Evolutionary conservation across 2,888 invertebrate species (phyloP).

Genomic region (Abscondita cerata): DNA sequence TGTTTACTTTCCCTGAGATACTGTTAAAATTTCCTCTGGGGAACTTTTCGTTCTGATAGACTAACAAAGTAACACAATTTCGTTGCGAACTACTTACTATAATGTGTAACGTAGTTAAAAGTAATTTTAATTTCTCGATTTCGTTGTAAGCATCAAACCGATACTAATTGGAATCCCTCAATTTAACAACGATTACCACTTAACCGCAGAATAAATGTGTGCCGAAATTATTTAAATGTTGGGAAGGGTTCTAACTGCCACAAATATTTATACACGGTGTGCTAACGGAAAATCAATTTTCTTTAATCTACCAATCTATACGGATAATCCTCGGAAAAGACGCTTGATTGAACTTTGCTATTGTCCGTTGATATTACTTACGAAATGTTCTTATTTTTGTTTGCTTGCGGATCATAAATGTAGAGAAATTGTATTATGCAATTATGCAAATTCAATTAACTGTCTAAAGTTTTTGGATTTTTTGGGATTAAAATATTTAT

Average conservation of each 20-base stretch:
- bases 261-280: constrained; percentile 27
- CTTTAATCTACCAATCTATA: constrained; percentile 43
- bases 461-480: no score
- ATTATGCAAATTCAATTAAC: no score
- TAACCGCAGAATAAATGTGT: not conserved
- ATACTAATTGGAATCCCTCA: constrained; percentile 7
- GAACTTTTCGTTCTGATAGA: constrained; percentile 31
- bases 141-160: not conserved
- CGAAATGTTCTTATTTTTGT: no score
- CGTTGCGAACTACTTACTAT: constrained; percentile 23
- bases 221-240: not conserved
- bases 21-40: constrained; percentile 28
- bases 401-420: no score
- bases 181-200: not conserved
- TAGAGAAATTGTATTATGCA: no score
- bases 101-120: constrained; percentile 11
- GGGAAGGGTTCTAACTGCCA: not conserved
- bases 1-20: constrained; percentile 22
- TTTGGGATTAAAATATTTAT: no score
- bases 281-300: constrained; percentile 40
- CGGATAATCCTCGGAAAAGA: constrained; percentile 41
- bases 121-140: constrained; percentile 21
- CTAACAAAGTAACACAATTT: constrained; percentile 29
- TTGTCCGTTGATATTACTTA: constrained; percentile 20
- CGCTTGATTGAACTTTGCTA: constrained; percentile 39